These are phyloP conservation scores for Crocodylus rhombifer DNA, from an alignment of 2,797 vertebrate species.

Conservation along the genomic window DNA sequence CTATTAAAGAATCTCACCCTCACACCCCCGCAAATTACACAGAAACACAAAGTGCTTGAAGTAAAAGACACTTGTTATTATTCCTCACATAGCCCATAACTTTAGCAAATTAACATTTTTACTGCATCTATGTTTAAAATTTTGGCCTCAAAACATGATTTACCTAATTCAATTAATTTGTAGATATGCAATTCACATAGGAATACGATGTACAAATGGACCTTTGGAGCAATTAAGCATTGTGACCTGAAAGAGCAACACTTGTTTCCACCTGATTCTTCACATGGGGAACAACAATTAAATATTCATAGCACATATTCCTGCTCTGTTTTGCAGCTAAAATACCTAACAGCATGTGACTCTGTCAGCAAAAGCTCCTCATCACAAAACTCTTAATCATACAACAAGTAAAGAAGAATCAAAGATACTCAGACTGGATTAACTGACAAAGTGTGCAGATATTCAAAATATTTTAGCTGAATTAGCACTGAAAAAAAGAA, in stretches of 20 bases:
- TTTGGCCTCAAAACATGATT: neutral
- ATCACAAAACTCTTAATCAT: conserved; percentile 7
- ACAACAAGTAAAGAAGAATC: conserved; percentile 13
- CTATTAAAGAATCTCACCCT: neutral
- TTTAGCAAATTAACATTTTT: neutral
- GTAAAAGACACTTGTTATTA: neutral
- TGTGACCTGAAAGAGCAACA: neutral
- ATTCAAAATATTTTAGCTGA: neutral
- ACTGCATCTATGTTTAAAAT: neutral
- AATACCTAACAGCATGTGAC: conserved; percentile 16
- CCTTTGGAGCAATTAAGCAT: neutral
- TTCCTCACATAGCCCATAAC: neutral
- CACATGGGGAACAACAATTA: neutral
- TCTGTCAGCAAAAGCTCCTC: conserved; percentile 26
- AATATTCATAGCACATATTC: conserved; percentile 32
- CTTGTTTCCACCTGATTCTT: neutral
- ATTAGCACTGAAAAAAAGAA: neutral
- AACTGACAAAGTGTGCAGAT: neutral
- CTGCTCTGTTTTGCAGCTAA: conserved; percentile 31
- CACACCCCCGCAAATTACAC: neutral
- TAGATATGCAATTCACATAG: neutral
- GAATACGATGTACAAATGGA: neutral
- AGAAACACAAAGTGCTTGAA: neutral
- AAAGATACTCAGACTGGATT: neutral
- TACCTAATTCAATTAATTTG: neutral